phyloP scores from a whole-genome alignment of 2,888 invertebrate species.

The Lathronympha strigana region DNA sequence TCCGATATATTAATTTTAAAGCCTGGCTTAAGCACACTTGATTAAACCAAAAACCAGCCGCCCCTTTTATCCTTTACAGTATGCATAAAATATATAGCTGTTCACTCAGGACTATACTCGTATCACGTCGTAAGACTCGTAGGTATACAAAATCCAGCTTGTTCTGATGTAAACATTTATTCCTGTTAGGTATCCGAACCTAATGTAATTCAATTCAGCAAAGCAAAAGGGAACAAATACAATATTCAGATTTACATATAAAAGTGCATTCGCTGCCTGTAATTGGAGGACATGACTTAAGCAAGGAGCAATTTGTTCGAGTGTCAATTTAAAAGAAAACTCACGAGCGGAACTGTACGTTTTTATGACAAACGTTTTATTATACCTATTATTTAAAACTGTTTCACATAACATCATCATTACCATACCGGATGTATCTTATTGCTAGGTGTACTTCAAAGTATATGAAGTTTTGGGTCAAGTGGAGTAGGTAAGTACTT shows the following conservation, averaged over 20 bases:
- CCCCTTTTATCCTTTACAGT: conserved; percentile 16
- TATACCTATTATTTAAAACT: too few species aligned
- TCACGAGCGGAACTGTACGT: not conserved
- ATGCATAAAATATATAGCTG: conserved; percentile 17
- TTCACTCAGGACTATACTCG: conserved; percentile 5
- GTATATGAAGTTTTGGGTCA: too few species aligned
- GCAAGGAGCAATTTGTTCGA: not conserved
- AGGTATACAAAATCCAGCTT: conserved; percentile 1
- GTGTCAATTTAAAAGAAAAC: not conserved
- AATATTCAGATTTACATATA: not conserved
- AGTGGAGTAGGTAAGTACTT: too few species aligned
- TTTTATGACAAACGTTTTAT: not conserved
- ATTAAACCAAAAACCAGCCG: conserved; percentile 29
- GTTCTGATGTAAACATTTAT: not conserved
- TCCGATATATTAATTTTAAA: conserved; percentile 33
- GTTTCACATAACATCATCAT: too few species aligned
- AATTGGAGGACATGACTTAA: conserved; percentile 28
- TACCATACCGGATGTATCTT: too few species aligned
- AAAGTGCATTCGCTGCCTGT: conserved; percentile 14
- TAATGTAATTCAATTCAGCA: conserved; percentile 12
- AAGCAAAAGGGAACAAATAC: conserved; percentile 20
- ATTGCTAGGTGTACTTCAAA: too few species aligned
- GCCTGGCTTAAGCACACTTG: conserved; percentile 25
- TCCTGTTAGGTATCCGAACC: not conserved
- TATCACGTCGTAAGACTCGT: conserved; percentile 16